phyloP scores from a whole-genome alignment of 2,113 vertebrate genomes.

The Alectura lathami region DNA sequence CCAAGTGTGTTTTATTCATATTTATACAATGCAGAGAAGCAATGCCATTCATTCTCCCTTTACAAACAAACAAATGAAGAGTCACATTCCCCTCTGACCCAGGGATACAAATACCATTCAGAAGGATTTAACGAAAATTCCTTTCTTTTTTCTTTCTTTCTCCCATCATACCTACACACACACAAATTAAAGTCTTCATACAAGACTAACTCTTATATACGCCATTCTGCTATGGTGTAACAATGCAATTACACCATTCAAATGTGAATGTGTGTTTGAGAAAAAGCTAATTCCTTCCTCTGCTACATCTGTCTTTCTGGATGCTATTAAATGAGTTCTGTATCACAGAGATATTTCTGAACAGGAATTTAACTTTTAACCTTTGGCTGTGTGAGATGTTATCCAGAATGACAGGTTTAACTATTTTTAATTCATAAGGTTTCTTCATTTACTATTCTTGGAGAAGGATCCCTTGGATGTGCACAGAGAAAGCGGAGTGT shows the following conservation, averaged over 20 bases:
- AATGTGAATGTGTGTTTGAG: not conserved
- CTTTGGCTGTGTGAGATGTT: not conserved
- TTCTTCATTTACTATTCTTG: not conserved
- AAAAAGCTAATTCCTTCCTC: not conserved
- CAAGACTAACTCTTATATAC: not conserved
- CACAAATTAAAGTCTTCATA: not conserved
- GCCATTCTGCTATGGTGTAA: not conserved
- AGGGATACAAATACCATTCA: not conserved
- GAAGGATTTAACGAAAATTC: not conserved
- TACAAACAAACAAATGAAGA: not conserved
- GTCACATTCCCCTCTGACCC: not conserved
- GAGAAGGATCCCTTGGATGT: not conserved
- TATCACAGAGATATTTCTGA: not conserved
- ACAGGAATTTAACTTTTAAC: not conserved
- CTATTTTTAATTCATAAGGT: not conserved
- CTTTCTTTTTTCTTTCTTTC: not conserved
- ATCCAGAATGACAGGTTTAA: not conserved
- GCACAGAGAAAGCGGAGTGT: not conserved
- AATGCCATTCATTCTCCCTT: not conserved
- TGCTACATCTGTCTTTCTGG: not conserved
- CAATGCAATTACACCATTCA: not conserved
- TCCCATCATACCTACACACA: rapidly evolving
- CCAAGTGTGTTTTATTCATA: not conserved
- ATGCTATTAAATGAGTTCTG: not conserved
- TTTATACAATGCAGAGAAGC: not conserved